Evolutionary conservation across 2,113 vertebrate species (phyloP), one percentile per base, ranked within the genome.

Genomic region (Stictonetta naevosa): DNA sequence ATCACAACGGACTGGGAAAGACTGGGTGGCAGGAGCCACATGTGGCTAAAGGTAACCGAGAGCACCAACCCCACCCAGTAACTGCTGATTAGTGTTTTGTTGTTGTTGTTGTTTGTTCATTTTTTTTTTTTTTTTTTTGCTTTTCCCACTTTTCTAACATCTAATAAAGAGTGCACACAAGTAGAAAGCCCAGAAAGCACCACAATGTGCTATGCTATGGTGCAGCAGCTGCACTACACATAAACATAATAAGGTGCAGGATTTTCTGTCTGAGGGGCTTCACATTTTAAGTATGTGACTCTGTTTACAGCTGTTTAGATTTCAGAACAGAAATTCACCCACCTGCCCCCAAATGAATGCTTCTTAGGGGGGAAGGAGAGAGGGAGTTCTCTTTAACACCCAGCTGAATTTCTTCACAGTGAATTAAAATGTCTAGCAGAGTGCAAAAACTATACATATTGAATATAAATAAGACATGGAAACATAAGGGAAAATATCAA

Each of bases 341-440:
- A 34, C 10, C 25, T 69, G 44, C 2, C 3, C 19, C 5, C 11
- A 63, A n/a, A 80, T 33, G 26, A 77, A 64, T 63, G 31, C 4
- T 38, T 48, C 80, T 42, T 20, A 58, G 20, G 25, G 26, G 87
- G 8, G 44, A 78, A 46, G 15, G 11, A 83, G 28, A 71, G 33
- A 55, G 11, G 2, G 38, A 75, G 44, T 56, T 38, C 20, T 77
- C 29, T 86, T 80, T 75, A 86, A 81, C 60, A 83, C 18, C 20
- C 44, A 86, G 20, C 13, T 84, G 22, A 72, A 82, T 74, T 84
- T 46, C 52, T 64, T 84, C 59, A 62, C 23, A 62, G 31, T 76
- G 83, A 79, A 82, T 62, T 58, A 77, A 78, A 92, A 77, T 53
- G 14, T 64, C 33, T 82, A 55, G 20, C 18, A 91, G 78, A 64